Percentiles rank a stretch among this genome's conserved stretches.
Evolutionary conservation across 53 echinoderm and acorn worm genomes (phyloP).

Genomic region (Mesocentrotus franciscanus): DNA sequence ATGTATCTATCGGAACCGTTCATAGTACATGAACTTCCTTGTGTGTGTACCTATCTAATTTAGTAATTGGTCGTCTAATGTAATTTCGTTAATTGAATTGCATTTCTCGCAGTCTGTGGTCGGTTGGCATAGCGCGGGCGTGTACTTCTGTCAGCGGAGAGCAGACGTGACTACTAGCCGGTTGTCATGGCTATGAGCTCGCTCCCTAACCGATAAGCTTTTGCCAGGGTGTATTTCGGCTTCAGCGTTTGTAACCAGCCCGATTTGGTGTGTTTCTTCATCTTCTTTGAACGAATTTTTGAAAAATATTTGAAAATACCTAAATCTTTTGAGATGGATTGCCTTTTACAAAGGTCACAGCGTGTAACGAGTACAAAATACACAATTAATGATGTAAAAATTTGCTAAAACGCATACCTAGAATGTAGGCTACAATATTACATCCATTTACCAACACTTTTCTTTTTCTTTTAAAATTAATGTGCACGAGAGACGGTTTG

Average conservation of each 20-base stretch:
- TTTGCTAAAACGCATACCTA: neutral
- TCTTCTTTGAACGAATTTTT: conserved; percentile 25
- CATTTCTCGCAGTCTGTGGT: neutral
- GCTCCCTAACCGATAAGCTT: conserved; percentile 7
- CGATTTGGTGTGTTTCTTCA: neutral
- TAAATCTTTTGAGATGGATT: neutral
- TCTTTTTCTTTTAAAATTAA: neutral
- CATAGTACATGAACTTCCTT: conserved; percentile 17
- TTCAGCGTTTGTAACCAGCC: neutral
- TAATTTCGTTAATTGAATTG: conserved; percentile 60
- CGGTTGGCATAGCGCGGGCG: neutral
- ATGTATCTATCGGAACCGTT: neutral
- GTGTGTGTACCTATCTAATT: conserved; percentile 55
- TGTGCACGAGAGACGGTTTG: too few species aligned
- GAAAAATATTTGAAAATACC: neutral
- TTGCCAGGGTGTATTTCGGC: neutral
- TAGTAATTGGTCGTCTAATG: conserved; percentile 45
- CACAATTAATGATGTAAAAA: neutral
- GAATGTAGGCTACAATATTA: neutral
- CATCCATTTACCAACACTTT: neutral
- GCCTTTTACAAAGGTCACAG: neutral
- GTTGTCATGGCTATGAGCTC: conserved; percentile 26
- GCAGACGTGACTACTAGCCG: conserved; percentile 40
- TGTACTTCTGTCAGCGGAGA: neutral
- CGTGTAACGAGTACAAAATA: neutral